These are phyloP conservation scores for Alca torda DNA, from an alignment of 2,797 vertebrate genomes.

Conservation along the genomic window DNA sequence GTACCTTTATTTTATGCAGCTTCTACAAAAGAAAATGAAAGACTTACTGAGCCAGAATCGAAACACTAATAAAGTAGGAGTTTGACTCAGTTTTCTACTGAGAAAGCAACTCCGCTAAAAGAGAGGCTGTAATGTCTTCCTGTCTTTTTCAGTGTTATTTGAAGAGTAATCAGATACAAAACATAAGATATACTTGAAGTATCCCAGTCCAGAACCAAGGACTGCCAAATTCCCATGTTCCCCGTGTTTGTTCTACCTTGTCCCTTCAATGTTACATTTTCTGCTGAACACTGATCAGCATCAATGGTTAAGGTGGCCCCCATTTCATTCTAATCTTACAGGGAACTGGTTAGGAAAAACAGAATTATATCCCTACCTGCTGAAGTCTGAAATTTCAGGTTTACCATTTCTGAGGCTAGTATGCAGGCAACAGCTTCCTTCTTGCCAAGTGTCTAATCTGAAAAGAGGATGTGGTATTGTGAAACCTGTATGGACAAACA, in stretches of 20 bases:
- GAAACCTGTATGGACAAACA: background rate
- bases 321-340: background rate
- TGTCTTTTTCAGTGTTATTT: background rate
- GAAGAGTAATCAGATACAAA: background rate
- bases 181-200: background rate
- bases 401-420: background rate
- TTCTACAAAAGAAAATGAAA: background rate
- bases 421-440: background rate
- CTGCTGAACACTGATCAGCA: background rate
- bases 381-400: background rate
- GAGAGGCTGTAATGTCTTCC: background rate
- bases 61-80: background rate
- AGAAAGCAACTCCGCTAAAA: background rate
- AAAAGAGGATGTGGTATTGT: background rate
- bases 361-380: background rate
- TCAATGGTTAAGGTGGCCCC: background rate
- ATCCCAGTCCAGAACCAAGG: background rate
- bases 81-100: background rate
- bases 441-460: background rate
- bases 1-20: background rate
- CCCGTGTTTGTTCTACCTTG: background rate
- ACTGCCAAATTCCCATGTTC: background rate
- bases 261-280: background rate
- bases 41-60: background rate
- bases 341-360: background rate